These are phyloP conservation scores for Drosophila yooni DNA, from an alignment of 2,888 invertebrate species.

Conservation along the genomic window DNA sequence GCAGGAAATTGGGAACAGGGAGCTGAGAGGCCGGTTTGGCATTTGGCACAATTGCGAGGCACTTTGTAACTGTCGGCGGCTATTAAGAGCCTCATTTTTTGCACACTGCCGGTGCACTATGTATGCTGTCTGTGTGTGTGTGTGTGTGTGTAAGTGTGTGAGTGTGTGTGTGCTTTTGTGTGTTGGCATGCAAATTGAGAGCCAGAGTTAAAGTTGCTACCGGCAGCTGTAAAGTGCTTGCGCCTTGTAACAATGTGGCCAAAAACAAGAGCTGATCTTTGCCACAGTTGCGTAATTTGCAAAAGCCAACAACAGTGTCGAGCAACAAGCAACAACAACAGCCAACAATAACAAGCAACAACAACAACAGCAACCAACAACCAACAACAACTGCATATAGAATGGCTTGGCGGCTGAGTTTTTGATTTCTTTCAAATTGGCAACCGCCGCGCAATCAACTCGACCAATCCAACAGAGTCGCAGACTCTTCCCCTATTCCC, in stretches of 20 bases:
- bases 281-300: slow-evolving; percentile 78
- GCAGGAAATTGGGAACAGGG: slow-evolving; percentile 3
- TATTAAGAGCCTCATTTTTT: slow-evolving; percentile 83
- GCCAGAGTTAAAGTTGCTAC: slow-evolving; percentile 43
- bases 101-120: slow-evolving; percentile 56
- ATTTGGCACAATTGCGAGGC: slow-evolving; percentile 82
- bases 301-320: slow-evolving; percentile 41
- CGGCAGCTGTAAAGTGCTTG: slow-evolving; percentile 66
- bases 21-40: slow-evolving; percentile 38
- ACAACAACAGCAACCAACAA: slow-evolving; percentile 24
- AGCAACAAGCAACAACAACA: slow-evolving; percentile 31
- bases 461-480: slow-evolving; percentile 51
- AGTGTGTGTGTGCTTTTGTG: slow-evolving; percentile 13
- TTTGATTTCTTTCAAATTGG: slow-evolving; percentile 82
- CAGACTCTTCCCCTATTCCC: slow-evolving; percentile 16
- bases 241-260: slow-evolving; percentile 64
- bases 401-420: slow-evolving; percentile 63
- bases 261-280: slow-evolving; percentile 72
- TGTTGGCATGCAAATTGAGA: slow-evolving; percentile 65
- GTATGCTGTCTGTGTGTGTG: slow-evolving; percentile 34
- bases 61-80: slow-evolving; percentile 84
- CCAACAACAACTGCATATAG: slow-evolving; percentile 17
- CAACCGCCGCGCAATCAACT: slow-evolving; percentile 74
- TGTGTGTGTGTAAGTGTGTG: not conserved
- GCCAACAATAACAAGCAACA: slow-evolving; percentile 25